These are phyloP conservation scores for Megathymus violae DNA, from an alignment of 1,140 invertebrate species.

Conservation along the genomic window DNA sequence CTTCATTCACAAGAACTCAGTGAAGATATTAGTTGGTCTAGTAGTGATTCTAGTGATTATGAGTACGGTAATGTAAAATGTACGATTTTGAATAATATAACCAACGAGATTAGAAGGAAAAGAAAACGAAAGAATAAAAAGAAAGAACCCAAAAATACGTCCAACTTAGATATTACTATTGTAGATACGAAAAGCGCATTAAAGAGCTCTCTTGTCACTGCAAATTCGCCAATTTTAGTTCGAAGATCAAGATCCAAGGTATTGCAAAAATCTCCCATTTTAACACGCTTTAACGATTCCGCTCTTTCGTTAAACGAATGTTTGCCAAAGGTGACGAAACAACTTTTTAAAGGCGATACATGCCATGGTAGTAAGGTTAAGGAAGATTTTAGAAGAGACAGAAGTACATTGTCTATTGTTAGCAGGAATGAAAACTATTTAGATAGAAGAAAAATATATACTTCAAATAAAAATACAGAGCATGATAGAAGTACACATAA, in stretches of 20 bases:
- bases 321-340: conserved; percentile 56
- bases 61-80: conserved; percentile 39
- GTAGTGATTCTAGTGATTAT: conserved; percentile 65
- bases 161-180: conserved; percentile 61
- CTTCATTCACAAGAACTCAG: conserved; percentile 60
- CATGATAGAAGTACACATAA: conserved; percentile 5
- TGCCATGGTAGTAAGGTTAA: conserved; percentile 1
- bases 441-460: conserved; percentile 13
- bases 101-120: conserved; percentile 42
- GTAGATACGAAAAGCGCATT: conserved; percentile 21
- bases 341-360: conserved; percentile 46
- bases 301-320: conserved; percentile 8
- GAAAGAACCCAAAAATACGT: conserved; percentile 55
- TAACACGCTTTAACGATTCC: conserved; percentile 28
- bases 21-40: conserved; percentile 69
- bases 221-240: conserved; percentile 33
- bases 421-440: neutral
- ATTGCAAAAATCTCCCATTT: conserved; percentile 46
- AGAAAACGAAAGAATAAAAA: conserved; percentile 59
- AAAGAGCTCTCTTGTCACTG: neutral
- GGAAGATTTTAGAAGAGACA: conserved; percentile 18
- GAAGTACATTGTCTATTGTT: conserved; percentile 35
- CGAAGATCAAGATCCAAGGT: conserved; percentile 5
- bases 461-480: neutral
- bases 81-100: conserved; percentile 35